phyloP scores from a whole-genome alignment of 2,113 vertebrate species.

The Periophthalmodon schlosseri region DNA sequence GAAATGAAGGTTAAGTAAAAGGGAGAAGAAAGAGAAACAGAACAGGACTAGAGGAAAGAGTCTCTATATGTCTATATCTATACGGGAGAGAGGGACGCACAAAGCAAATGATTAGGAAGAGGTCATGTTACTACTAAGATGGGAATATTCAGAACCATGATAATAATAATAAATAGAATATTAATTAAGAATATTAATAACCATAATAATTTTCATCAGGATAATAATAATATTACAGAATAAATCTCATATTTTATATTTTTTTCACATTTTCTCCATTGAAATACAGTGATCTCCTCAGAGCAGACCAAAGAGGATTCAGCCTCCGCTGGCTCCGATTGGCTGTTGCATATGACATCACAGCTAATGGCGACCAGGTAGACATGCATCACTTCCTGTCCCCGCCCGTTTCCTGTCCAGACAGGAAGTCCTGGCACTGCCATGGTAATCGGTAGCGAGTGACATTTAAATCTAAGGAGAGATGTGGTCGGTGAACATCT shows the following conservation, averaged over 20 bases:
- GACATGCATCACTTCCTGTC: constrained; percentile 90
- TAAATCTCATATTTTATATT: constrained; percentile 85
- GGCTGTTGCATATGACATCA: constrained; percentile 99
- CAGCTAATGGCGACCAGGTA: constrained; percentile 96
- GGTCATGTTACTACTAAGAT: constrained; percentile 88
- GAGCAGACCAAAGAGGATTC: constrained; percentile 70
- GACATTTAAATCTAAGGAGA: constrained; percentile 55
- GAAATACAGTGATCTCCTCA: constrained; percentile 82
- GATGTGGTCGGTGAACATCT: neutral
- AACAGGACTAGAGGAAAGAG: constrained; percentile 27
- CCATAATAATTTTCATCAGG: constrained; percentile 67
- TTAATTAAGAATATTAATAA: constrained; percentile 75
- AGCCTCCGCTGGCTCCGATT: constrained; percentile 71
- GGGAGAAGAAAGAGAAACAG: constrained; percentile 3
- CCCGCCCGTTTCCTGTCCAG: constrained; percentile 59
- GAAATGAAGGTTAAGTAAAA: constrained; percentile 24
- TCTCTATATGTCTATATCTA: constrained; percentile 77
- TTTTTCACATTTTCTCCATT: constrained; percentile 84
- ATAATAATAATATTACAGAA: constrained; percentile 92
- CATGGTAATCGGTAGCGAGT: constrained; percentile 61
- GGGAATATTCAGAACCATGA: constrained; percentile 72
- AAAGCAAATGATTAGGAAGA: constrained; percentile 91
- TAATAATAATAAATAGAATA: constrained; percentile 75
- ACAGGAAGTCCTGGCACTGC: constrained; percentile 68
- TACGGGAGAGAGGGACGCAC: constrained; percentile 92